These are phyloP conservation scores for Carollia perspicillata DNA, from an alignment of 2,113 vertebrate genomes.

Conservation along the genomic window DNA sequence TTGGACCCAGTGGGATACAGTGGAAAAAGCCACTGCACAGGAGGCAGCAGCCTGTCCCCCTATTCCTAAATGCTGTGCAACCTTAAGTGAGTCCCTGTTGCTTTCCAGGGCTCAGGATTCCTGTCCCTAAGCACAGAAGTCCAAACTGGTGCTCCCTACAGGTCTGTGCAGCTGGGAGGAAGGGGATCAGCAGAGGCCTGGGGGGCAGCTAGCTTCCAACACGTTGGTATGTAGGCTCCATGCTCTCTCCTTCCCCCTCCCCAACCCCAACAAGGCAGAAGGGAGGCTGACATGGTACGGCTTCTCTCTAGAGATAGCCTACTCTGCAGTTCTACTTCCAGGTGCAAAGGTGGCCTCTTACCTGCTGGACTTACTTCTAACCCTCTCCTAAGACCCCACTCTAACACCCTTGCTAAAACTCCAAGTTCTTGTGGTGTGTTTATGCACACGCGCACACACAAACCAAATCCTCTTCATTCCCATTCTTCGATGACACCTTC, in stretches of 20 bases:
- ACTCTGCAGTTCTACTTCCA: neutral
- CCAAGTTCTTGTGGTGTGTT: neutral
- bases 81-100: neutral
- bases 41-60: neutral
- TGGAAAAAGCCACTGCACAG: neutral
- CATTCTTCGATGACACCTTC: neutral
- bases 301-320: neutral
- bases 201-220: neutral
- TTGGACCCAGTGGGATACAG: neutral
- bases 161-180: neutral
- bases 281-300: neutral
- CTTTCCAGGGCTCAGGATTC: neutral
- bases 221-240: neutral
- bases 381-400: neutral
- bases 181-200: neutral
- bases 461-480: neutral
- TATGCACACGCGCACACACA: neutral
- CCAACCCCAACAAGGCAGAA: neutral
- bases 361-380: neutral
- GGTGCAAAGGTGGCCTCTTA: neutral
- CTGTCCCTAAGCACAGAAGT: neutral
- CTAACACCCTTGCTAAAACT: neutral
- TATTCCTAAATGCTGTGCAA: neutral
- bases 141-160: neutral
- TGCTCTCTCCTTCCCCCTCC: neutral